Conservation (phyloP, 2,888 invertebrate genomes). For the Schizaphis graminum region DNA sequence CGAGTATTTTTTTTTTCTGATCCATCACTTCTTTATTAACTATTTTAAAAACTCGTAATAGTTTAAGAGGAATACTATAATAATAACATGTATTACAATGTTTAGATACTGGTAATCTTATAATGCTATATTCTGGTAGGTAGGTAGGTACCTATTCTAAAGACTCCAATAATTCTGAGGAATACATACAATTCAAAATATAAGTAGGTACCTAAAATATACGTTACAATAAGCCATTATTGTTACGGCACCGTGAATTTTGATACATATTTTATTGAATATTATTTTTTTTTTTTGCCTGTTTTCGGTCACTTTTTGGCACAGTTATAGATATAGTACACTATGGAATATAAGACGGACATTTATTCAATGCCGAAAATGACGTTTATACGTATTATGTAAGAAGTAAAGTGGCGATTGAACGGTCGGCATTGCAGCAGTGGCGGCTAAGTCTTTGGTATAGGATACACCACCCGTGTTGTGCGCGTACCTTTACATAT, state of each 20-base stretch:
- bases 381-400: background rate
- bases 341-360: background rate
- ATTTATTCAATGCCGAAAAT: background rate
- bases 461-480: constrained; percentile 12
- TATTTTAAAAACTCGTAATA: background rate
- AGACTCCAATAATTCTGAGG: background rate
- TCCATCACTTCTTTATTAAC: background rate
- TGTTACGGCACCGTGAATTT: background rate
- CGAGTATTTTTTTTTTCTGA: background rate
- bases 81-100: background rate
- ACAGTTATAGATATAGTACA: background rate
- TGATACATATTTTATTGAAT: background rate
- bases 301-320: background rate
- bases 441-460: constrained; percentile 48
- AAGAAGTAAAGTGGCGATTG: background rate
- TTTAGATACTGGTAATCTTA: background rate
- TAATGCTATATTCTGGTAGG: background rate
- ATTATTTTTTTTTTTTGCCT: background rate
- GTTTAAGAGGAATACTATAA: background rate
- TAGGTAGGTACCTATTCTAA: background rate
- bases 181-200: background rate
- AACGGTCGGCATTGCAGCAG: background rate
- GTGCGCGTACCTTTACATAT: background rate
- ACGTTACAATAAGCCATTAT: background rate
- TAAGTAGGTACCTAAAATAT: background rate